Conservation (phyloP, 2,797 vertebrate species). For the Poecilia velifera region DNA sequence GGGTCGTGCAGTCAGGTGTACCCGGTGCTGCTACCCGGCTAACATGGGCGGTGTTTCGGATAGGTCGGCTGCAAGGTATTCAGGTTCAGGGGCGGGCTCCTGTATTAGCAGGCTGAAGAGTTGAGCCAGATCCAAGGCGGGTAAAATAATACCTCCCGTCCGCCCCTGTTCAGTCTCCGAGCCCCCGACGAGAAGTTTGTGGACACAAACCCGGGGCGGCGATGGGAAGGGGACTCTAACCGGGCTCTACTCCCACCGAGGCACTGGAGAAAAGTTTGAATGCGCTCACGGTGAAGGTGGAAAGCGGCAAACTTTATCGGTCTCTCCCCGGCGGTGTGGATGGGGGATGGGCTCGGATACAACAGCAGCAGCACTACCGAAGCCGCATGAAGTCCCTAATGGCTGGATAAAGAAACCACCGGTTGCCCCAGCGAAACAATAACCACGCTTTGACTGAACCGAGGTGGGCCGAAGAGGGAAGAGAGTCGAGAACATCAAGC, state of each 20-base stretch:
- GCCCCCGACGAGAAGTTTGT: not conserved
- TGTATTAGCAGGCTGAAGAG: conserved; percentile 40
- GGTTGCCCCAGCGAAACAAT: conserved; percentile 55
- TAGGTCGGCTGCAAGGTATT: conserved; percentile 54
- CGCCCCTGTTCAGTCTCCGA: conserved; percentile 47
- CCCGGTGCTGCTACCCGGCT: conserved; percentile 25
- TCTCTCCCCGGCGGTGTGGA: conserved; percentile 53
- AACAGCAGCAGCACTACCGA: conserved; percentile 56
- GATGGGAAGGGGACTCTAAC: conserved; percentile 36
- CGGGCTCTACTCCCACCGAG: not conserved
- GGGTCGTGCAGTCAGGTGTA: not conserved
- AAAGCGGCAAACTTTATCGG: conserved; percentile 51
- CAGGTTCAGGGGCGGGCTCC: conserved; percentile 65
- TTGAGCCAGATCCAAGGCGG: conserved; percentile 65
- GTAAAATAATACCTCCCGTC: conserved; percentile 59
- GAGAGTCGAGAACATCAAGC: not conserved
- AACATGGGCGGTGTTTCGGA: conserved; percentile 38
- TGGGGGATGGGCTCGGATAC: conserved; percentile 72
- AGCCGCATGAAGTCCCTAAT: conserved; percentile 73
- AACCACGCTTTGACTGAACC: conserved; percentile 21
- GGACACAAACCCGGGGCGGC: conserved; percentile 25
- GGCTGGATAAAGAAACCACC: conserved; percentile 71
- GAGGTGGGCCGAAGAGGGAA: conserved; percentile 56
- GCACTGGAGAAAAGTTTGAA: conserved; percentile 6
- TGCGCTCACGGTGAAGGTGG: conserved; percentile 33